Base-by-base conservation (phyloP, 2,888 invertebrate genomes). In the Apodemia mormo region DNA sequence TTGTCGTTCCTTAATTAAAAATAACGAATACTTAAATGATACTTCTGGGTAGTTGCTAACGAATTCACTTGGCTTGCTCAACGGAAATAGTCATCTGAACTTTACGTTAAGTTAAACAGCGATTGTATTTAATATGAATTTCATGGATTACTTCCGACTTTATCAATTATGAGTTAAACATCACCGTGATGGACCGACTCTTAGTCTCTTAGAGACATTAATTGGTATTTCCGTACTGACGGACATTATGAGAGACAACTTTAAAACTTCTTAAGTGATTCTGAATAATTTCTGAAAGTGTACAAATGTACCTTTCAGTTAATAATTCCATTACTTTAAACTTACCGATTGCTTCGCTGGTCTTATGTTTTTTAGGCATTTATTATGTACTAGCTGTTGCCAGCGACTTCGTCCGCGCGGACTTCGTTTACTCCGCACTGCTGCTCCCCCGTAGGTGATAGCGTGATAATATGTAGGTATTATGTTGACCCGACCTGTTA, bases 241-340 rank as follows among this genome's bases (percentile, higher is more conserved):
- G 61, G 61, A 64, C 61, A n/a, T 61, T 61, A 61, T 14, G 37
- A 58, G 33, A 14, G 61, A n/a, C 61, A 64, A 64, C 37, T 37
- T 64, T 64, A 7, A 14, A 64, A 64, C 61, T 64, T 30, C 61
- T 64, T 37, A n/a, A 64, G 61, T 37, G 61, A 64, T 33, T 64
- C 61, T 37, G 61, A 64, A 64, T 64, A 33, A 64, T 64, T 54
- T 54, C 22, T 22, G n/a, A 40, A 40, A 54, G 7, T 52, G n/a
- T 54, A 54, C 22, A 54, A 54, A 14, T 52, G 52, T 52, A 52
- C 52, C 6, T 4, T 54, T 54, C 6, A 54, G 22, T 22, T 22
- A 54, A 54, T 54, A 22, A n/a, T 54, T 54, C 14, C 52, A 2
- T n/a, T 22, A 22, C n/a, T 7, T 22, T 54, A 22, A 54, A 54